phyloP scores from a whole-genome alignment of 2,113 vertebrate species.

The Gopherus evgoodei region DNA sequence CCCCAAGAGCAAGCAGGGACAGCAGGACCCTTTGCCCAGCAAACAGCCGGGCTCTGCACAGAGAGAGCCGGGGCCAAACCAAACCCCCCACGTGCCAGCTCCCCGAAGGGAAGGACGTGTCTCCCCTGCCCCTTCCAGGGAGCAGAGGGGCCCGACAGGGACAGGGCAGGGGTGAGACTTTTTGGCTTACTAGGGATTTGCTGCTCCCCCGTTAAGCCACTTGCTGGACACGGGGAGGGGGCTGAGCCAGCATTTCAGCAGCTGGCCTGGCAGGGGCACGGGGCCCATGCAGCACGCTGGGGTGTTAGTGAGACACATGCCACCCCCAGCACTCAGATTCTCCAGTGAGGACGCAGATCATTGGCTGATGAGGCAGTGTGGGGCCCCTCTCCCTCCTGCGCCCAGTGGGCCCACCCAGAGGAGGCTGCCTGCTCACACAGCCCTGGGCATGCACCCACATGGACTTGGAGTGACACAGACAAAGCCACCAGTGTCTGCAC shows the following conservation, averaged over 20 bases:
- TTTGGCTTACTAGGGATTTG: not conserved
- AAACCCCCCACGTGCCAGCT: not conserved
- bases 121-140: not conserved
- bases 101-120: not conserved
- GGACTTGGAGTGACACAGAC: too few species aligned
- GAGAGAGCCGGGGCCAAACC: not conserved
- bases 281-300: too few species aligned
- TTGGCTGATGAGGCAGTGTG: not conserved
- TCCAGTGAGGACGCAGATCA: not conserved
- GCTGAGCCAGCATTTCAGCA: too few species aligned
- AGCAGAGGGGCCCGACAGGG: too few species aligned
- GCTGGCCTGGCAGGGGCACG: not conserved
- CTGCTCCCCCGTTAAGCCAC: not conserved
- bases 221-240: not conserved
- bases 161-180: not conserved
- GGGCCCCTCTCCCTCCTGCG: not conserved
- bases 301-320: not conserved
- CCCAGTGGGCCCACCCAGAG: fast-evolving
- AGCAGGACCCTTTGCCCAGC: not conserved
- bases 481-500: not conserved
- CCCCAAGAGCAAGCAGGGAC: not conserved
- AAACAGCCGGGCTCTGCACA: not conserved
- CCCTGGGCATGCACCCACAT: too few species aligned
- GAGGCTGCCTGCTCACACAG: fast-evolving
- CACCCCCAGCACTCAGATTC: fast-evolving